These are phyloP conservation scores for Spodoptera litura DNA, from an alignment of 1,140 invertebrate species.

Conservation along the genomic window DNA sequence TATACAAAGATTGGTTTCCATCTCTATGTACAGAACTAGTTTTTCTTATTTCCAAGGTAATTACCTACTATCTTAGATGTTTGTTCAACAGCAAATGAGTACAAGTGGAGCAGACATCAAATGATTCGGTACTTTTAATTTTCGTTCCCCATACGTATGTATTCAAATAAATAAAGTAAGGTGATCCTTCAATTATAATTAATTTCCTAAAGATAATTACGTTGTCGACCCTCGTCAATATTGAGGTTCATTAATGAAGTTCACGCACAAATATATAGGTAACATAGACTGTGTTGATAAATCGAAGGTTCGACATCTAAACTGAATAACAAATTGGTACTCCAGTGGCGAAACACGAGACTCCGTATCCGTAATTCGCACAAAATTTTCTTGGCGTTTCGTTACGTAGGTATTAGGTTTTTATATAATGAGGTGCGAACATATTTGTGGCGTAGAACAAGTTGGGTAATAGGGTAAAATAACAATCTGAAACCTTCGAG, in stretches of 20 bases:
- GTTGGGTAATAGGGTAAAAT: too few relatives aligned
- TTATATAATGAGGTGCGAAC: too few relatives aligned
- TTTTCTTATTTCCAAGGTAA: too few relatives aligned
- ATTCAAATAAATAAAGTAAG: neutral
- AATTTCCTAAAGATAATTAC: conserved; percentile 29
- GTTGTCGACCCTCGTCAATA: conserved; percentile 31
- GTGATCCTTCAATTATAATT: conserved; percentile 15
- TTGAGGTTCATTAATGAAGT: conserved; percentile 6
- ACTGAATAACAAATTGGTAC: conserved; percentile 20
- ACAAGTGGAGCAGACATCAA: too few relatives aligned
- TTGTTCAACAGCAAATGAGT: too few relatives aligned
- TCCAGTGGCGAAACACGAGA: neutral
- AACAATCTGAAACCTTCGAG: too few relatives aligned
- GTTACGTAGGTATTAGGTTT: neutral
- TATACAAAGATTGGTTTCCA: too few relatives aligned
- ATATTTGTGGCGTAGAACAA: too few relatives aligned
- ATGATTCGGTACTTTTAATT: too few relatives aligned
- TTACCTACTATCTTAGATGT: too few relatives aligned
- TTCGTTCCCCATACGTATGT: too few relatives aligned
- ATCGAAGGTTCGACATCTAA: conserved; percentile 18
- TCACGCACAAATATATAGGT: neutral
- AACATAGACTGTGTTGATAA: conserved; percentile 8
- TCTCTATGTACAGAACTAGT: too few relatives aligned
- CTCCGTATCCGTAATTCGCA: neutral
- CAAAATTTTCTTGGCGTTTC: neutral